Evolutionary conservation across 2,113 vertebrate genomes (phyloP).

Genomic region (Melanotaenia duboulayi): DNA sequence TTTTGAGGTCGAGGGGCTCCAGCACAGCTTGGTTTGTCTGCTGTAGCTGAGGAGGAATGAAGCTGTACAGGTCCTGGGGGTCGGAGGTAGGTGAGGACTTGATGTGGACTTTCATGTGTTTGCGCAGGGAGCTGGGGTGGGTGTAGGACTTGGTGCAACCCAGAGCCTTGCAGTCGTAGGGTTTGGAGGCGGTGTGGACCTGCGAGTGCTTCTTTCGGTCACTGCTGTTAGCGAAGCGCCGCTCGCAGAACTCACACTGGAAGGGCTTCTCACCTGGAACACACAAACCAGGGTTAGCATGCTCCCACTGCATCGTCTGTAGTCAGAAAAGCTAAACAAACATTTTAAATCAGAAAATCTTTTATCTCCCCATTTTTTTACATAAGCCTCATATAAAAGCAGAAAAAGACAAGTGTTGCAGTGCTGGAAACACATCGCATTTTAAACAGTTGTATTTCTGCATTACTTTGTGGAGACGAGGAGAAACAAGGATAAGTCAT

Average conservation of each 20-base stretch:
- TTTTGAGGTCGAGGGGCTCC: conserved; percentile 78
- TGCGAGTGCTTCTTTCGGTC: conserved; percentile 97
- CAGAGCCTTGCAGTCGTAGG: conserved; percentile 95
- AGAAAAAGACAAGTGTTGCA: no score
- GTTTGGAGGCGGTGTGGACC: conserved; percentile 96
- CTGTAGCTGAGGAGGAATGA: conserved; percentile 62
- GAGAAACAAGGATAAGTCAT: no score
- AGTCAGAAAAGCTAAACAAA: conserved; percentile 2
- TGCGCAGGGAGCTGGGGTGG: conserved; percentile 94
- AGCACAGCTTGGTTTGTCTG: conserved; percentile 62
- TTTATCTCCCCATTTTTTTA: no score
- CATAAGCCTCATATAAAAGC: no score
- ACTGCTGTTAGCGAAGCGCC: conserved; percentile 96
- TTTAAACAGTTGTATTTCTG: no score
- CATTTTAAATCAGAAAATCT: no score
- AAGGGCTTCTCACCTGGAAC: conserved; percentile 96
- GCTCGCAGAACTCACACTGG: conserved; percentile 97
- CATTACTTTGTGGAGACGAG: no score
- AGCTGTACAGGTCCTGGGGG: conserved; percentile 66
- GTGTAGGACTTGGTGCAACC: conserved; percentile 98
- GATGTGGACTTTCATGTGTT: conserved; percentile 97
- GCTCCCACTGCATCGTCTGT: no score
- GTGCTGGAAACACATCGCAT: no score
- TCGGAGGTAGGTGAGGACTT: conserved; percentile 91
- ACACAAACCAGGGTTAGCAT: conserved; percentile 45